phyloP scores from a whole-genome alignment of 2,797 vertebrate species.

The Anolis apletophallus region DNA sequence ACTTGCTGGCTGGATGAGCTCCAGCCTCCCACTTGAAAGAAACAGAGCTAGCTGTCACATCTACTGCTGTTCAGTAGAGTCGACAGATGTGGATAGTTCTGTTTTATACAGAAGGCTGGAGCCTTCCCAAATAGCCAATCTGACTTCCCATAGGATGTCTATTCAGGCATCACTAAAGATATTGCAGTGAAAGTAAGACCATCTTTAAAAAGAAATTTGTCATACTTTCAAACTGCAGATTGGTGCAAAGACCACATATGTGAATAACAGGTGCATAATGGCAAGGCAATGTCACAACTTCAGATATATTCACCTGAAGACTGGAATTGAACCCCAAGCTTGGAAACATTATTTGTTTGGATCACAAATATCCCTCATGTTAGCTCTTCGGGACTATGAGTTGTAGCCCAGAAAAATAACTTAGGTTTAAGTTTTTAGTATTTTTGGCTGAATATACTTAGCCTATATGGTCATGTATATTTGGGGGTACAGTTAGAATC shows the following conservation, averaged over 20 bases:
- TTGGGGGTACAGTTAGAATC: not conserved
- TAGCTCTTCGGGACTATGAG: too few species aligned
- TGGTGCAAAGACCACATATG: not conserved
- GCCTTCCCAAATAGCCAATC: not conserved
- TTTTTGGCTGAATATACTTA: not conserved
- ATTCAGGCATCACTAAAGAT: not conserved
- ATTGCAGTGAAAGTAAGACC: not conserved
- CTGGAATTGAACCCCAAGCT: not conserved
- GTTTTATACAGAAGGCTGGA: not conserved
- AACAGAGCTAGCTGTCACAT: not conserved
- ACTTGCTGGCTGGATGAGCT: not conserved
- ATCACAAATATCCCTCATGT: too few species aligned
- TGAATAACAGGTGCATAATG: not conserved
- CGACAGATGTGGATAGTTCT: not conserved
- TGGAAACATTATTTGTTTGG: not conserved
- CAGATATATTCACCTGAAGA: not conserved
- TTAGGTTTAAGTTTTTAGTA: not conserved
- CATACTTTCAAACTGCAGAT: not conserved
- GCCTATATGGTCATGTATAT: not conserved
- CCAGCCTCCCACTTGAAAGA: constrained; percentile 5
- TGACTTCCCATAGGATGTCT: constrained; percentile 8
- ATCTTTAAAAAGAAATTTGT: not conserved
- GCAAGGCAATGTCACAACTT: not conserved
- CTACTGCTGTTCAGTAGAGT: constrained; percentile 13
- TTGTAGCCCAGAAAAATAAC: too few species aligned